Evolutionary conservation across 2,113 vertebrate species (phyloP), one percentile per base, ranked within the genome.

Genomic region (Lota lota): DNA sequence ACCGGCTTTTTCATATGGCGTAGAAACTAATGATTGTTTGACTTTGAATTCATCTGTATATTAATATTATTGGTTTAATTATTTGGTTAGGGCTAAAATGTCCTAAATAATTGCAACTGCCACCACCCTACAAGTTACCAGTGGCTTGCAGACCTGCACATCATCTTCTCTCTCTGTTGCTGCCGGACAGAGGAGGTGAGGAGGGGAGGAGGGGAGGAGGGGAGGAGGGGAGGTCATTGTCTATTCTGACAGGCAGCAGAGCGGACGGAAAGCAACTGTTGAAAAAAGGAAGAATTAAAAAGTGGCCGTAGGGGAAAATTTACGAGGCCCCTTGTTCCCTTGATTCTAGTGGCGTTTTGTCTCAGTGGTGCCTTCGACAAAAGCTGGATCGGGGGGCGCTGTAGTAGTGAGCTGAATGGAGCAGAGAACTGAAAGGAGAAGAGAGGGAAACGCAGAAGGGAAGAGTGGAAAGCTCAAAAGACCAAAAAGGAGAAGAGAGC

Each of bases 291-390:
- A 50, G 10, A 28, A 14, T 21, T 24, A 76, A 70, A 82, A 83
- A 73, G 75, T 79, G 80, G 81, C 75, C 76, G 68, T 65, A 61
- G 82, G 72, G 73, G 58, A 51, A 47, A 82, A 82, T 88, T 84
- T 87, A 85, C 84, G 76, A 81, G 81, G 81, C 71, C 63, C 72
- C 72, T 33, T 33, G 28, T 53, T 53, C 67, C 82, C 71, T 70
- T 80, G 79, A 83, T 85, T 82, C 79, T 65, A 70, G 61, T 70
- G 72, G 18, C 7, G 77, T 87, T 86, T 88, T 83, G 83, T 86
- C 77, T 74, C 19, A 47, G 40, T 11, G 24, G 68, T 67, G 68
- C 73, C 71, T 63, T 59, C 74, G 77, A 84, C 87, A 79, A 83
- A 78, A 79, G 75, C 71, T 22, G 67, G 73, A 64, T 33, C 66